phyloP scores from a whole-genome alignment of 1,140 invertebrate species.

The Harpegnathos saltator region DNA sequence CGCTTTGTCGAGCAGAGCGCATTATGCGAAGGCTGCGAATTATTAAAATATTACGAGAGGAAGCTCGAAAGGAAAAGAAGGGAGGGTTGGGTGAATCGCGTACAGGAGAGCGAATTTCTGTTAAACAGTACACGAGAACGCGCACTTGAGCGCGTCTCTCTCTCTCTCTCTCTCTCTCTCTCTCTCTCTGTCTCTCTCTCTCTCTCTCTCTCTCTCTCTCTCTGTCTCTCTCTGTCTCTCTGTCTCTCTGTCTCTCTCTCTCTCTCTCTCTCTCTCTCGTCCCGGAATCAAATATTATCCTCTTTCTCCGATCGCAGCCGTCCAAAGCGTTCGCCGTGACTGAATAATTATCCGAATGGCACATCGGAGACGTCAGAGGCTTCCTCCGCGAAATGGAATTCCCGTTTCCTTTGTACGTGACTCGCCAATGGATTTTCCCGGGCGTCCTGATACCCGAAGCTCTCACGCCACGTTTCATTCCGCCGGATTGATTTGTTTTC shows the following conservation, averaged over 20 bases:
- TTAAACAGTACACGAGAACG: slow-evolving; percentile 26
- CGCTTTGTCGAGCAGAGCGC: background rate
- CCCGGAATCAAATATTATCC: slow-evolving; percentile 61
- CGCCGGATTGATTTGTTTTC: slow-evolving; percentile 70
- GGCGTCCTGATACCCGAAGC: slow-evolving; percentile 15
- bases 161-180: no score
- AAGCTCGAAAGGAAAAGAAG: no score
- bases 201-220: no score
- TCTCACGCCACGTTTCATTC: slow-evolving; percentile 52
- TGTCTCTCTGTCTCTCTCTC: no score
- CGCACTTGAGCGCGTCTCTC: background rate
- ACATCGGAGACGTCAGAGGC: slow-evolving; percentile 36
- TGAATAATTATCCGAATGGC: slow-evolving; percentile 69
- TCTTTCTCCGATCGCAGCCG: slow-evolving; percentile 16
- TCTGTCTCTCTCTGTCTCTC: no score
- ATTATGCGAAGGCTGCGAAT: background rate
- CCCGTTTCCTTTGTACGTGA: slow-evolving; percentile 70
- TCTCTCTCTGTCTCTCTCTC: no score
- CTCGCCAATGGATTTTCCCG: slow-evolving; percentile 64
- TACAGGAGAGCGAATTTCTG: slow-evolving; percentile 1
- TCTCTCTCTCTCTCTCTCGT: no score
- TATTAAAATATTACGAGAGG: slow-evolving; percentile 19
- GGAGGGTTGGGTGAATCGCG: background rate
- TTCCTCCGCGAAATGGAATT: slow-evolving; percentile 64
- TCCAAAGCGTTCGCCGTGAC: slow-evolving; percentile 51